Evolutionary conservation across 2,797 vertebrate species (phyloP), one percentile per base, ranked within the genome.

Genomic region (Anisognathus igniventris): DNA sequence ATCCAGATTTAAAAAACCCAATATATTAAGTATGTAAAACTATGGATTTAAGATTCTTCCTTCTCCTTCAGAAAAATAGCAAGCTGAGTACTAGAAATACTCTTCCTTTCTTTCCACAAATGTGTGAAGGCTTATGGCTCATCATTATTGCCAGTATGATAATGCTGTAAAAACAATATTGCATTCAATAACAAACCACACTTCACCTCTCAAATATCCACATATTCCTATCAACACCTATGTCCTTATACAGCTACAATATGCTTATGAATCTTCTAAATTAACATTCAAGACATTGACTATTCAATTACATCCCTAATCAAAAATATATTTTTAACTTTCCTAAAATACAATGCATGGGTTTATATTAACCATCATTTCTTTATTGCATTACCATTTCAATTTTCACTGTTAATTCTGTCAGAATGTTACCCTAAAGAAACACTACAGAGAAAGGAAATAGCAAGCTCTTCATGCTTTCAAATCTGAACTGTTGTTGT

Each of bases 1-100:
- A 28, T 7, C 3, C 56, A 53, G 30, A 50, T 7, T 7, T 8
- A 33, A 40, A 50, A 60, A 4, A 0, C 0, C 1, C 8, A 40
- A 16, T 9, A 50, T 18, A 48, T 48, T 53, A 45, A 77, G 35
- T 61, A 42, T 10, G 10, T 44, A 71, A 71, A 78, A 57, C 10
- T 44, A 23, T 23, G 1, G 12, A 51, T 48, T 19, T 48, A 86
- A 25, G 7, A 68, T 53, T 64, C 8, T 45, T 45, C 12, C 44
- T 45, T 54, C 7, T 70, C 5, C 6, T 67, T 53, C 14, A 72
- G 60, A 66, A 28, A 39, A 84, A 17, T 14, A 50, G 11, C 14
- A 51, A 72, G 18, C 1, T 40, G 7, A 72, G 23, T 67, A 40
- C 27, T 47, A 40, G 20, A 75, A 47, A 14, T 35, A 30, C 1